Percentiles rank a stretch among this genome's conserved stretches.
Conservation (phyloP, 2,113 vertebrate species). For the Petaurus breviceps region DNA sequence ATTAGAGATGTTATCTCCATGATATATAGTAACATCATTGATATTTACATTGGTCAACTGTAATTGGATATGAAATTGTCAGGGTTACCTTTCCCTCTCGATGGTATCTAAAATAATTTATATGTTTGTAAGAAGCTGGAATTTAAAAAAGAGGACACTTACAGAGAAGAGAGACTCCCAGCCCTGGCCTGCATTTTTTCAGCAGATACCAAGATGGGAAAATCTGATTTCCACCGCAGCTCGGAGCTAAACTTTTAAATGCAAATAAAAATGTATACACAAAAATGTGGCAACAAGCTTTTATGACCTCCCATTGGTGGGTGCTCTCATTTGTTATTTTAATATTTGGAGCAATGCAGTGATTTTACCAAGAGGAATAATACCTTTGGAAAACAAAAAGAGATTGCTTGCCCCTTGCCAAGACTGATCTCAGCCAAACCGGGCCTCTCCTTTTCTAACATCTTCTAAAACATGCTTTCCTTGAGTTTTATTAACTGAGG, state of each 20-base stretch:
- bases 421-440: slow-evolving; percentile 58
- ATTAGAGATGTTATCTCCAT: slow-evolving; percentile 2
- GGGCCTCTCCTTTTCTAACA: slow-evolving; percentile 56
- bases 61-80: slow-evolving; percentile 43
- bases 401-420: not conserved
- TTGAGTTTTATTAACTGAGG: slow-evolving; percentile 71
- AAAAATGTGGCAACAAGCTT: slow-evolving; percentile 24
- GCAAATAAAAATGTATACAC: slow-evolving; percentile 5
- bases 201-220: slow-evolving; percentile 47
- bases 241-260: slow-evolving; percentile 46
- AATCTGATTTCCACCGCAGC: slow-evolving; percentile 44
- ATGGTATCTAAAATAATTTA: slow-evolving; percentile 50
- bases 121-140: slow-evolving; percentile 58
- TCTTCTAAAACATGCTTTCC: slow-evolving; percentile 67
- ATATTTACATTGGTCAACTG: slow-evolving; percentile 23
- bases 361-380: slow-evolving; percentile 36
- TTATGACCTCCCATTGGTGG: slow-evolving; percentile 38
- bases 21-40: slow-evolving; percentile 5
- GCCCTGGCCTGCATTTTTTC: slow-evolving; percentile 58
- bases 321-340: slow-evolving; percentile 49
- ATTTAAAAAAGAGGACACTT: not conserved
- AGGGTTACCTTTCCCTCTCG: slow-evolving; percentile 36
- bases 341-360: slow-evolving; percentile 58
- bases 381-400: slow-evolving; percentile 40
- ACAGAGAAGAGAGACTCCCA: slow-evolving; percentile 29